These are phyloP conservation scores for Centroberyx gerrardi DNA, from an alignment of 2,797 vertebrate species.

Conservation along the genomic window DNA sequence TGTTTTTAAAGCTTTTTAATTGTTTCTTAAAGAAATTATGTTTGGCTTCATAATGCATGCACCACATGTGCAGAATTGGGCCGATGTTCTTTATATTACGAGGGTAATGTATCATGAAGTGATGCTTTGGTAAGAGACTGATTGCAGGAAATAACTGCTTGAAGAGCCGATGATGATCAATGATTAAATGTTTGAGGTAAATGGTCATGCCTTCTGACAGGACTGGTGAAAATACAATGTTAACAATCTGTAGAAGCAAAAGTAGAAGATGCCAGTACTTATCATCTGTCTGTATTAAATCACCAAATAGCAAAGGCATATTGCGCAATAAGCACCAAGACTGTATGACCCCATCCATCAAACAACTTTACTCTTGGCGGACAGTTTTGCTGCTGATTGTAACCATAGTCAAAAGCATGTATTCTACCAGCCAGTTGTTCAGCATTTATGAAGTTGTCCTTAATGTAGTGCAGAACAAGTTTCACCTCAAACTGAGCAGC, in stretches of 20 bases:
- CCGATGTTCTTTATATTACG: slow-evolving; percentile 24
- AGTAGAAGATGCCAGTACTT: slow-evolving; percentile 43
- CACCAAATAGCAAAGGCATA: slow-evolving; percentile 48
- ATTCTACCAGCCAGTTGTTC: slow-evolving; percentile 43
- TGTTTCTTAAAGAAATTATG: slow-evolving; percentile 43
- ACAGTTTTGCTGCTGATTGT: slow-evolving; percentile 32
- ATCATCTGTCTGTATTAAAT: slow-evolving; percentile 43
- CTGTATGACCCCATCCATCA: slow-evolving; percentile 41
- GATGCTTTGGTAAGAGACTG: slow-evolving; percentile 47
- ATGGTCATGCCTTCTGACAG: slow-evolving; percentile 38
- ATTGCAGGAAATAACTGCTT: slow-evolving; percentile 44
- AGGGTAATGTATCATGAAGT: slow-evolving; percentile 43
- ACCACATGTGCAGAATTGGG: slow-evolving; percentile 27
- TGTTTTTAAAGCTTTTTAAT: slow-evolving; percentile 38
- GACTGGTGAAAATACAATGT: slow-evolving; percentile 54
- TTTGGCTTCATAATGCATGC: slow-evolving; percentile 31
- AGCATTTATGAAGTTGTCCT: slow-evolving; percentile 21
- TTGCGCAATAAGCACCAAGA: slow-evolving; percentile 46
- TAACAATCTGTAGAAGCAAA: slow-evolving; percentile 48
- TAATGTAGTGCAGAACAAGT: slow-evolving; percentile 32
- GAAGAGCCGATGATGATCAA: slow-evolving; percentile 48
- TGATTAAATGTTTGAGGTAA: slow-evolving; percentile 54
- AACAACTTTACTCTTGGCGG: slow-evolving; percentile 30
- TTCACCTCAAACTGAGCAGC: slow-evolving; percentile 38
- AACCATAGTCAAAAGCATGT: slow-evolving; percentile 47